phyloP scores from a whole-genome alignment of 2,113 vertebrate species.

The Ptyas mucosa region DNA sequence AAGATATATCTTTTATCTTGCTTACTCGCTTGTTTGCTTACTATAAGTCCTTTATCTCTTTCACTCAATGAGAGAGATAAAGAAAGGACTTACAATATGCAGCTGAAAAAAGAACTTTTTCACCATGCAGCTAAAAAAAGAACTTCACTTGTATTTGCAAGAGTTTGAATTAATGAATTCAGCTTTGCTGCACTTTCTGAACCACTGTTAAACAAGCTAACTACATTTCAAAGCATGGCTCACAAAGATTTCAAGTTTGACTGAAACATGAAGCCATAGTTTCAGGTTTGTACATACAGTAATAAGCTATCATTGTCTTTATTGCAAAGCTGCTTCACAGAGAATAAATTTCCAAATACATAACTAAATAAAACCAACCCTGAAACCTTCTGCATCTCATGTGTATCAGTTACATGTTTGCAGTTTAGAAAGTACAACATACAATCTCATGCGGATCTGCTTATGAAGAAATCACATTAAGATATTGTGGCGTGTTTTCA shows the following conservation, averaged over 20 bases:
- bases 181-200: not conserved
- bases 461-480: constrained; percentile 4
- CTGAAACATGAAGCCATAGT: not conserved
- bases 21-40: not conserved
- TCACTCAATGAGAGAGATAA: not conserved
- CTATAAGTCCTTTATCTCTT: not conserved
- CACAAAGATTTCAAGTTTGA: not conserved
- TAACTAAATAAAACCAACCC: not conserved
- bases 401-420: not conserved
- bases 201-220: not conserved
- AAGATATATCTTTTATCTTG: not conserved
- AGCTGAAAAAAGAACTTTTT: not conserved
- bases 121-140: not conserved
- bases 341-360: not conserved
- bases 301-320: not conserved
- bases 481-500: not conserved
- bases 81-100: not conserved
- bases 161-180: not conserved
- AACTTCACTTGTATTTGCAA: not conserved
- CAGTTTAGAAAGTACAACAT: not conserved
- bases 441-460: not conserved
- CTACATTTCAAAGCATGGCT: not conserved
- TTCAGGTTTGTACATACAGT: not conserved
- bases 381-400: rapidly evolving
- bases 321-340: constrained; percentile 11